Conservation (phyloP, 92 coral and sea anemone genomes). For the Actinernus sp. region DNA sequence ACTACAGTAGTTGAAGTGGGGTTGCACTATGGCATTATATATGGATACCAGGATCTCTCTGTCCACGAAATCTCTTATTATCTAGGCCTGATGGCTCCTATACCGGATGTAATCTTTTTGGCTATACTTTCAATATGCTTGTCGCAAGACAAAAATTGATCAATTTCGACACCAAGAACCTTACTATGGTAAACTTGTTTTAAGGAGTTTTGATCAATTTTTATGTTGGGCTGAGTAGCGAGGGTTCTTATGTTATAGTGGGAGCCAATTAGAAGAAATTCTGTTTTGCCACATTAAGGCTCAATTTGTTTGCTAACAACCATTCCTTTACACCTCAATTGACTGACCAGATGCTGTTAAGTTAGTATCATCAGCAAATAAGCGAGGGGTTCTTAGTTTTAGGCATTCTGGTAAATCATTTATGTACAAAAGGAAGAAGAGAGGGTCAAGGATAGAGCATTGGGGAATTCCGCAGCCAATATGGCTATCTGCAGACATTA, state of each 20-base stretch:
- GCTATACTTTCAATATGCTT: slow-evolving; percentile 20
- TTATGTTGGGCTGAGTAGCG: slow-evolving; percentile 14
- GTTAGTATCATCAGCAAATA: slow-evolving; percentile 50
- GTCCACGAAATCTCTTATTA: slow-evolving; percentile 19
- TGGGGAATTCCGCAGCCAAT: slow-evolving; percentile 20
- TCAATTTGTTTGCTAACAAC: slow-evolving; percentile 28
- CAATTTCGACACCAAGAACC: slow-evolving; percentile 62
- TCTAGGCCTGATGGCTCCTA: slow-evolving; percentile 53
- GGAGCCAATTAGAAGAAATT: slow-evolving; percentile 23
- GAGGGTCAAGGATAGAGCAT: slow-evolving; percentile 23
- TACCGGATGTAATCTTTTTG: slow-evolving; percentile 28
- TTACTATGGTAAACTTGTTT: slow-evolving; percentile 47
- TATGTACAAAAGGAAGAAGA: slow-evolving; percentile 24
- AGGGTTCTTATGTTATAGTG: slow-evolving; percentile 17
- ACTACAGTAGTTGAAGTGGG: slow-evolving; percentile 58
- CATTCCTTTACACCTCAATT: slow-evolving; percentile 11
- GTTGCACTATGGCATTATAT: slow-evolving; percentile 51
- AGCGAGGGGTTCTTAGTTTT: slow-evolving; percentile 13
- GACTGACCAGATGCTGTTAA: background rate
- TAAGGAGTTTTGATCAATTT: slow-evolving; percentile 14
- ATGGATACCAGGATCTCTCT: slow-evolving; percentile 19
- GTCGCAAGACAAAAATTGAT: slow-evolving; percentile 35
- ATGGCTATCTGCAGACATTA: slow-evolving; percentile 19
- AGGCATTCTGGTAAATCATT: slow-evolving; percentile 20
- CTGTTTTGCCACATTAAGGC: slow-evolving; percentile 7